Base-by-base conservation (phyloP, 1,140 invertebrate genomes). In the Drosophila asahinai region DNA sequence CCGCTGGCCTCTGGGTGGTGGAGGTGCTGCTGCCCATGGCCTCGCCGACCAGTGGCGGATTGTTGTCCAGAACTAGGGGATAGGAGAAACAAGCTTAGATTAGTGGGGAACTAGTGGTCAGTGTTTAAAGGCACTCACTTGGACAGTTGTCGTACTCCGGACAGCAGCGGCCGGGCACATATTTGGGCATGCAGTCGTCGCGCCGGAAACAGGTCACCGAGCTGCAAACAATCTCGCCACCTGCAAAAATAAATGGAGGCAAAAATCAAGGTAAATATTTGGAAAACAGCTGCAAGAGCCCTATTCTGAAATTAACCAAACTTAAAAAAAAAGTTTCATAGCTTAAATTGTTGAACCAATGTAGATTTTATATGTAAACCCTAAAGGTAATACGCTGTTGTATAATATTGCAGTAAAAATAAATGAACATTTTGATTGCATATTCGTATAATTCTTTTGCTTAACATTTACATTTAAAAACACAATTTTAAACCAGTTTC, bases 121-220 rank as follows among this genome's bases (percentile, higher is more conserved):
- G 30, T 9, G 42, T 19, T 47, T 36, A 3, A 9, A 14, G 30
- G 61, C 91, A 95, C 94, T 95, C 93, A 95, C 94, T 42, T 43
- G 96, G 95, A 92, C 96, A 97, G 93, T 97, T 95, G 81, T 97
- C 96, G 89, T 97, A 97, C 81, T 96, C 95, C 2, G 96, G 96
- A 86, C 96, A 97, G 92, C 96, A 97, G 76, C 95, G 94, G 9
- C 96, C 96, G 2, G 95, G 93, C 38, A 96, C 94, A 66, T 95
- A 94, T 65, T 94, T 66, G 95, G 92, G 96, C 81, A 95, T 94
- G 92, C 96, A 97, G 91, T 97, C 96, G 72, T 95, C 95, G 43
- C 96, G 93, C 68, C 95, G 94, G 93, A 95, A 96, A 92, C 96
- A 97, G 43, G 96, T 95, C 55, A 97, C 95, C 49, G 95, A 94